Evolutionary conservation across 2,797 vertebrate genomes (phyloP), one percentile per base, ranked within the genome.

Genomic region (Mallotus villosus): DNA sequence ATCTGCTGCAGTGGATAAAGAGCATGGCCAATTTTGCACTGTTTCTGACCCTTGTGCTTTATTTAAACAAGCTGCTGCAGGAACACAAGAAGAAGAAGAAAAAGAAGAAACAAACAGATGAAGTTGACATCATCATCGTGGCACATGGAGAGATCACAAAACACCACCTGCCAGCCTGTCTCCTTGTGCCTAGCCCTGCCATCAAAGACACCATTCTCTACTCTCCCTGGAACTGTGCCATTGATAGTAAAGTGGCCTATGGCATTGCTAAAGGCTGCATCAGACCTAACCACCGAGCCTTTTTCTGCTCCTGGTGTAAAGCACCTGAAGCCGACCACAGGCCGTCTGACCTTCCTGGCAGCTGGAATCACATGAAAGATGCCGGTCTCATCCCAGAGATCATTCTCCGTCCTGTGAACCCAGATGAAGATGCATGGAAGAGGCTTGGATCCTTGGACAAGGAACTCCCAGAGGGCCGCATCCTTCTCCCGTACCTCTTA

Each of bases 201-300:
- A 24, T 79, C 55, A 21, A 0, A 1, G 73, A 77, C 0, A 70
- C 79, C 22, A 1, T 82, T 17, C 70, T 82, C 62, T 75, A 75
- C 24, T 37, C 51, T 51, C 79, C 79, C 27, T 81, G 79, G 79
- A 81, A 81, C 75, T 77, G 70, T 24, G 0, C 1, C 0, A 64
- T 68, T 0, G 0, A 0, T 34, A 7, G 4, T 11, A 22, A 14
- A 1, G 67, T 0, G 24, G 67, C 12, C 0, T 81, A 73, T 1
- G 73, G 61, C 7, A 5, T 77, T 0, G 80, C 74, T 22, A 68
- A 70, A 55, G 79, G 73, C 27, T 0, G 0, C n/a, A 70, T 81
- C 0, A 0, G 25, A 61, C 70, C 68, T 3, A 3, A 68, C 11
- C 12, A 78, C 73, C 68, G 75, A 37, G 2, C 0, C 0, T 81